Conservation (phyloP, 2,888 invertebrate species). For the Anthophora plumipes region DNA sequence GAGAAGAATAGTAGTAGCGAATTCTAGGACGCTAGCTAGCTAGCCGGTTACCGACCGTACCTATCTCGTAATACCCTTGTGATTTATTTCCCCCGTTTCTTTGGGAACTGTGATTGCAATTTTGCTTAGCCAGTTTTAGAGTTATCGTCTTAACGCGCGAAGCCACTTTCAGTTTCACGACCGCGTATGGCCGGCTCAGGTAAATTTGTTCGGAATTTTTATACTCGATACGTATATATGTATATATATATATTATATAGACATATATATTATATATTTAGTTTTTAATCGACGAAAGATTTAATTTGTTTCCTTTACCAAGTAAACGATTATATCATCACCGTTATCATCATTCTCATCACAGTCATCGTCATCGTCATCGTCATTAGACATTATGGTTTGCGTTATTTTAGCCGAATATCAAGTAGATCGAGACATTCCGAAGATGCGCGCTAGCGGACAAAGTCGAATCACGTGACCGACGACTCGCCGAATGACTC, state of each 20-base stretch:
- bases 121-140: slow-evolving; percentile 50
- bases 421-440: slow-evolving; percentile 69
- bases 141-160: slow-evolving; percentile 36
- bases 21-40: slow-evolving; percentile 65
- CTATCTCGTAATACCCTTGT: slow-evolving; percentile 40
- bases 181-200: slow-evolving; percentile 46
- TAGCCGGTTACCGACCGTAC: slow-evolving; percentile 62
- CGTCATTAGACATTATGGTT: slow-evolving; percentile 6
- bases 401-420: slow-evolving; percentile 54
- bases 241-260: background rate
- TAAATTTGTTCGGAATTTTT: slow-evolving; percentile 64
- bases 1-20: slow-evolving; percentile 69
- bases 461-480: background rate
- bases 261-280: slow-evolving; percentile 5
- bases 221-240: slow-evolving; percentile 64
- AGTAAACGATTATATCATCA: slow-evolving; percentile 24
- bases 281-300: background rate
- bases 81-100: slow-evolving; percentile 47
- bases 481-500: slow-evolving; percentile 24
- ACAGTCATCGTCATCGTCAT: background rate
- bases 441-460: slow-evolving; percentile 45
- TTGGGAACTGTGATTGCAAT: slow-evolving; percentile 57
- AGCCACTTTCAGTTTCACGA: slow-evolving; percentile 42
- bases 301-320: background rate
- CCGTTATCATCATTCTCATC: background rate